These are phyloP conservation scores for Drosophila phalerata DNA, from an alignment of 2,888 invertebrate genomes.

Conservation along the genomic window DNA sequence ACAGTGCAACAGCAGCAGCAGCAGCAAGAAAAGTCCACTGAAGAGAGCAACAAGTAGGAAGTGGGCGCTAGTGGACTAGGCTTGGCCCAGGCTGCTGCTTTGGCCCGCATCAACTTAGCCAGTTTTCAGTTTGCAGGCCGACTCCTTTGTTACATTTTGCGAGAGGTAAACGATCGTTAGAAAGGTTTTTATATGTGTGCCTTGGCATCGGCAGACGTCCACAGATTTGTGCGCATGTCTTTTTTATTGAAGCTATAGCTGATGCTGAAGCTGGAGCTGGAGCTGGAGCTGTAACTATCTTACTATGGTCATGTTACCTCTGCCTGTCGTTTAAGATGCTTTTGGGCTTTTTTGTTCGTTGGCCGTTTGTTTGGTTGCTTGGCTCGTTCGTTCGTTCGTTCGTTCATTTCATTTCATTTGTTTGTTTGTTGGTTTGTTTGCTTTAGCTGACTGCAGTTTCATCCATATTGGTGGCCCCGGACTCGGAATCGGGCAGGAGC, in stretches of 20 bases:
- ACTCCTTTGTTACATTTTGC: slow-evolving; percentile 81
- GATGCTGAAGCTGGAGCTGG: slow-evolving; percentile 43
- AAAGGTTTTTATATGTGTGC: slow-evolving; percentile 74
- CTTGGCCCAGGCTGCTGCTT: slow-evolving; percentile 51
- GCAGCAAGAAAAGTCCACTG: slow-evolving; percentile 33
- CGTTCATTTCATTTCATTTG: slow-evolving; percentile 45
- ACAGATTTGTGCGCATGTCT: slow-evolving; percentile 76
- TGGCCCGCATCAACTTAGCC: slow-evolving; percentile 58
- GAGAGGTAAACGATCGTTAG: slow-evolving; percentile 82
- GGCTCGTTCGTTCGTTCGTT: slow-evolving; percentile 26
- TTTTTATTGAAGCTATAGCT: slow-evolving; percentile 72
- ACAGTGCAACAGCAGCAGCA: slow-evolving; percentile 38
- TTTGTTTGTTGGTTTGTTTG: slow-evolving; percentile 62
- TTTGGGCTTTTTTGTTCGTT: slow-evolving; percentile 57
- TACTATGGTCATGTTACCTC: slow-evolving; percentile 72
- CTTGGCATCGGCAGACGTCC: slow-evolving; percentile 45
- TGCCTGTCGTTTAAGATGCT: slow-evolving; percentile 76
- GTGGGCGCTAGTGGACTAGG: slow-evolving; percentile 74
- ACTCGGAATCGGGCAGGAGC: slow-evolving; percentile 53
- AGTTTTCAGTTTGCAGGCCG: slow-evolving; percentile 37
- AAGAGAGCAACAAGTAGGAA: slow-evolving; percentile 70
- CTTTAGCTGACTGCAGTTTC: slow-evolving; percentile 57
- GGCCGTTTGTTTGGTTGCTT: slow-evolving; percentile 10
- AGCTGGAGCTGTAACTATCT: slow-evolving; percentile 61
- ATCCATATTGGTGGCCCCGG: slow-evolving; percentile 73